Base-by-base conservation (phyloP, 2,797 vertebrate species). In the Centropyge bicolor region DNA sequence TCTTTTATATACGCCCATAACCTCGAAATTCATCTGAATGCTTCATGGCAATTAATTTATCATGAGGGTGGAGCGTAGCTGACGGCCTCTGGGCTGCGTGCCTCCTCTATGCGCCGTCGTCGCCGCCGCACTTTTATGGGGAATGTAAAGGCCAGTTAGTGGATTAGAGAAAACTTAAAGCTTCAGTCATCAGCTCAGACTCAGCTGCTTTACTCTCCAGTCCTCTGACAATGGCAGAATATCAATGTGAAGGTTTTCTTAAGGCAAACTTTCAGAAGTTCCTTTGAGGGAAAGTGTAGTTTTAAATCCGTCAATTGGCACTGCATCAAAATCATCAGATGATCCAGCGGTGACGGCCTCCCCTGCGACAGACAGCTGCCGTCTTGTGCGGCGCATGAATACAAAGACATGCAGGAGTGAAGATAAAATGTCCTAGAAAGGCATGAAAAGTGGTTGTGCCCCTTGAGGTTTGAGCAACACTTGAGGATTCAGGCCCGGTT, bases 31-130 rank as follows among this genome's bases (percentile, higher is more conserved):
- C 84, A 83, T 85, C 74, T 70, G 45, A 82, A 70, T 70, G 70
- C 69, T 81, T 72, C 20, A 10, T 59, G 27, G 46, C 68, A 61
- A 82, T 88, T 80, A 77, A 86, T 88, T 84, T 55, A 78, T 89
- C 38, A 79, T 83, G 84, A 84, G 57, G 71, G 59, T 40, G 68
- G 63, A 81, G 74, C 64, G 80, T 5, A 78, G 76, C 67, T 22
- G 69, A 56, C 1, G 46, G 76, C 65, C 75, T 71, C 8, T 1
- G 76, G 88, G 61, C 54, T 62, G 45, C 6, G 4, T 46, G 57
- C 71, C 65, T 71, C 78, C 60, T 69, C 63, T 51, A 5, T 71
- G 46, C 60, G 46, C 31, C 78, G 64, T 80, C 55, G n/a, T 24
- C 70, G 43, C 41, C 70, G 43, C 41, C 51, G 68, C 49, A 78